Evolutionary conservation across 2,888 invertebrate genomes (phyloP).

Genomic region (Myathropa florea): DNA sequence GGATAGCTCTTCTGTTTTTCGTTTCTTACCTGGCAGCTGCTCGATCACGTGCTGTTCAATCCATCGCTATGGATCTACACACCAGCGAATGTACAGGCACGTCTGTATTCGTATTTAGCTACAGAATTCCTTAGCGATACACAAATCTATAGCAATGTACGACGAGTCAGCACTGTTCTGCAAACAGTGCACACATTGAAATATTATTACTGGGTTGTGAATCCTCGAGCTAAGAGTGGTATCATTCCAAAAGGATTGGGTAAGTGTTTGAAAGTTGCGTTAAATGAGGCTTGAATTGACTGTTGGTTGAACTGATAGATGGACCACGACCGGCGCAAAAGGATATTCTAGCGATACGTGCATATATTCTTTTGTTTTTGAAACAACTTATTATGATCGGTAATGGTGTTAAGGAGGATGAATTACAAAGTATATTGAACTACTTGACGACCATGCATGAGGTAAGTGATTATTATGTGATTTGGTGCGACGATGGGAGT

Average conservation of each 20-base stretch:
- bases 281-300: not conserved
- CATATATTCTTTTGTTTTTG: conserved; percentile 96
- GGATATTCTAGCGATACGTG: conserved; percentile 95
- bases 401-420: conserved; percentile 98
- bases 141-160: conserved; percentile 97
- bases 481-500: conserved; percentile 1
- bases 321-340: conserved; percentile 96
- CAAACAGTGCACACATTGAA: conserved; percentile 99
- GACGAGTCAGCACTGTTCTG: conserved; percentile 97
- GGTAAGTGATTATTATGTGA: conserved; percentile 83
- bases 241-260: conserved; percentile 97
- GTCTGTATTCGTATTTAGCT: conserved; percentile 97
- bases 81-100: conserved; percentile 95
- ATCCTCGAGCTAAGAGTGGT: conserved; percentile 96
- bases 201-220: conserved; percentile 99
- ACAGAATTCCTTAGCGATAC: conserved; percentile 99
- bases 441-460: conserved; percentile 99
- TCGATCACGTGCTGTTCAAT: conserved; percentile 99
- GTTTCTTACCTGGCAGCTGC: conserved; percentile 95
- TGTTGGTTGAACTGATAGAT: conserved; percentile 85
- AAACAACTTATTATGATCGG: conserved; percentile 98
- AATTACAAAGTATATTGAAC: conserved; percentile 98
- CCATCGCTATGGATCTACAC: conserved; percentile 99
- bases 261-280: conserved; percentile 81
- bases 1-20: conserved; percentile 94